phyloP scores from a whole-genome alignment of 2,888 invertebrate genomes.

The Lasius platythorax region DNA sequence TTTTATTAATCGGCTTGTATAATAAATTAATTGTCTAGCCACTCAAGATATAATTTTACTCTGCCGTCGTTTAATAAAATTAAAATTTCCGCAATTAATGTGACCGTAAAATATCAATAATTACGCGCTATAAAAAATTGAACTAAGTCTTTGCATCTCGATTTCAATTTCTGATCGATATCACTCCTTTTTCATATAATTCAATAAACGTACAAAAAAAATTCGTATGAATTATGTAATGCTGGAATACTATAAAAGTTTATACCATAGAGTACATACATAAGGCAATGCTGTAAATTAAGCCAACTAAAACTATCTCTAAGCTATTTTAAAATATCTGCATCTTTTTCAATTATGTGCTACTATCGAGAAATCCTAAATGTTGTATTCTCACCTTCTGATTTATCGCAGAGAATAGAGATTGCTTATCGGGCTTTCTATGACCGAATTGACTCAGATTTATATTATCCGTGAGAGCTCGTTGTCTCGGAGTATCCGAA shows the following conservation, averaged over 20 bases:
- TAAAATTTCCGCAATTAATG: constrained; percentile 10
- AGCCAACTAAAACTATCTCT: background rate
- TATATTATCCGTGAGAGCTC: background rate
- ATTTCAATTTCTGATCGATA: background rate
- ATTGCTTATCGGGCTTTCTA: constrained; percentile 29
- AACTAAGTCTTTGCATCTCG: background rate
- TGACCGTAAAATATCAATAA: background rate
- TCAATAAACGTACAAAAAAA: background rate
- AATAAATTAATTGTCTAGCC: background rate
- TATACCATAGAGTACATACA: background rate
- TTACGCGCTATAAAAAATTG: background rate
- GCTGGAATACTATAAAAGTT: background rate
- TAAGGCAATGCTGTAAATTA: background rate
- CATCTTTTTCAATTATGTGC: background rate
- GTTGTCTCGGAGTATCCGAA: constrained; percentile 1
- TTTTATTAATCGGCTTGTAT: background rate
- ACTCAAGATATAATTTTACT: background rate
- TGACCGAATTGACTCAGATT: background rate
- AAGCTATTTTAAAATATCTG: background rate
- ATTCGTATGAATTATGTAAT: constrained; percentile 12
- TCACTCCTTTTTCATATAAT: background rate
- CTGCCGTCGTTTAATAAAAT: background rate
- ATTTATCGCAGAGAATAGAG: constrained; percentile 19
- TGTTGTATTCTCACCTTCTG: constrained; percentile 35
- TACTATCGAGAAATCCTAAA: background rate